These are phyloP conservation scores for Leptinotarsa rubiginosa DNA, from an alignment of 2,888 invertebrate species.

Conservation along the genomic window DNA sequence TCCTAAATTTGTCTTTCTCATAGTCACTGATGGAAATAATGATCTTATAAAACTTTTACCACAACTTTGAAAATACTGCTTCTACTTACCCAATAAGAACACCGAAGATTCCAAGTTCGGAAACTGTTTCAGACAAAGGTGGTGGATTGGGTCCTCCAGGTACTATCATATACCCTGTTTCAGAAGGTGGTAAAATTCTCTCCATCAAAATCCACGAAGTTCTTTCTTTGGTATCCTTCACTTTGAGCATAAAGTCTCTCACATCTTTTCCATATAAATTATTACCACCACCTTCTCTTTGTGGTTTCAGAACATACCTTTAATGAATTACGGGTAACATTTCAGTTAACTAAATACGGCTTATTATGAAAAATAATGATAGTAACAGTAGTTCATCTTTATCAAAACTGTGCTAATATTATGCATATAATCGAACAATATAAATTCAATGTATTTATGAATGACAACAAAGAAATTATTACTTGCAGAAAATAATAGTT, in stretches of 20 bases:
- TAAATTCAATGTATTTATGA: no score
- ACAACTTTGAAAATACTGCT: neutral
- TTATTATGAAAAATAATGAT: no score
- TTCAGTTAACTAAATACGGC: no score
- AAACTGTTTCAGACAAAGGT: slow-evolving; percentile 78
- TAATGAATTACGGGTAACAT: slow-evolving; percentile 16
- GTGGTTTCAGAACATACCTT: slow-evolving; percentile 93
- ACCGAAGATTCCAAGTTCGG: slow-evolving; percentile 96
- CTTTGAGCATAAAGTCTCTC: slow-evolving; percentile 71
- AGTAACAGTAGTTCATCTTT: no score
- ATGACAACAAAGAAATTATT: no score
- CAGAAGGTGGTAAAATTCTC: slow-evolving; percentile 83
- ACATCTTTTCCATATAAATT: slow-evolving; percentile 90
- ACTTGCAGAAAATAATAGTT: no score
- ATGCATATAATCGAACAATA: no score
- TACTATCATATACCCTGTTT: slow-evolving; percentile 82
- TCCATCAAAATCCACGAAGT: slow-evolving; percentile 96
- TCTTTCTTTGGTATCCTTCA: slow-evolving; percentile 78
- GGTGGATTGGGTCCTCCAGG: slow-evolving; percentile 71
- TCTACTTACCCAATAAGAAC: slow-evolving; percentile 85
- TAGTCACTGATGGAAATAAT: neutral
- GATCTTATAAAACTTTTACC: neutral
- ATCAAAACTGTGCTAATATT: no score
- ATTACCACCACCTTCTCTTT: slow-evolving; percentile 97
- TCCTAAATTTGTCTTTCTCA: no score